phyloP scores from a whole-genome alignment of 2,797 vertebrate species.

The Dendrocincla fuliginosa region DNA sequence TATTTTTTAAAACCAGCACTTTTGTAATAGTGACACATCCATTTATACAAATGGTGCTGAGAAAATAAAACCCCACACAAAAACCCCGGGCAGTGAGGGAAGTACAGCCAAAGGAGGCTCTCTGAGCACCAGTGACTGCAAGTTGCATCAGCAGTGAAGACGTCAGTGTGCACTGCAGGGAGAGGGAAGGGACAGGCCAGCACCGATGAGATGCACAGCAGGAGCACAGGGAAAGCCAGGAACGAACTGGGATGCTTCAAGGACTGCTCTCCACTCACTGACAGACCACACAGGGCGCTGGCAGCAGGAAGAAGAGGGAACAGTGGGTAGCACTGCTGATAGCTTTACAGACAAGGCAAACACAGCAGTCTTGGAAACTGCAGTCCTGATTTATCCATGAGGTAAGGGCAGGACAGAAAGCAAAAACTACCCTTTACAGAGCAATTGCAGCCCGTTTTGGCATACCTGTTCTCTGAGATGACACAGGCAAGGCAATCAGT shows the following conservation, averaged over 20 bases:
- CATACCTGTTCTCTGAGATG: not conserved
- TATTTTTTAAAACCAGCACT: not conserved
- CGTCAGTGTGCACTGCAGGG: not conserved
- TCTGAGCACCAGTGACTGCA: not conserved
- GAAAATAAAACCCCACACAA: not conserved
- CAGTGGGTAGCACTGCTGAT: rapidly evolving
- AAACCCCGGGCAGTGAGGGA: not conserved
- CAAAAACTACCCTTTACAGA: not conserved
- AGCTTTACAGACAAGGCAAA: not conserved
- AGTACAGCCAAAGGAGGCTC: not conserved
- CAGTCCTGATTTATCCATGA: not conserved
- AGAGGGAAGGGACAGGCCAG: not conserved
- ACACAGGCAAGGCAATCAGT: not conserved
- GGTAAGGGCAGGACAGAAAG: not conserved
- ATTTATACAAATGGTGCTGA: not conserved
- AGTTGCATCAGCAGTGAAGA: conserved; percentile 34
- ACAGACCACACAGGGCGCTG: not conserved
- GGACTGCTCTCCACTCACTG: not conserved
- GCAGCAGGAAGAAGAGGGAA: not conserved
- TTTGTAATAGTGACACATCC: not conserved
- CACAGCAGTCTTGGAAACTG: not conserved
- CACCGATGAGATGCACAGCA: not conserved
- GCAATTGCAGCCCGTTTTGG: not conserved
- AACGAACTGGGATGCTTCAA: not conserved
- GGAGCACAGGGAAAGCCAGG: not conserved